These are phyloP conservation scores for Agonopterix alstromeriana DNA, from an alignment of 2,888 invertebrate species.

Conservation along the genomic window DNA sequence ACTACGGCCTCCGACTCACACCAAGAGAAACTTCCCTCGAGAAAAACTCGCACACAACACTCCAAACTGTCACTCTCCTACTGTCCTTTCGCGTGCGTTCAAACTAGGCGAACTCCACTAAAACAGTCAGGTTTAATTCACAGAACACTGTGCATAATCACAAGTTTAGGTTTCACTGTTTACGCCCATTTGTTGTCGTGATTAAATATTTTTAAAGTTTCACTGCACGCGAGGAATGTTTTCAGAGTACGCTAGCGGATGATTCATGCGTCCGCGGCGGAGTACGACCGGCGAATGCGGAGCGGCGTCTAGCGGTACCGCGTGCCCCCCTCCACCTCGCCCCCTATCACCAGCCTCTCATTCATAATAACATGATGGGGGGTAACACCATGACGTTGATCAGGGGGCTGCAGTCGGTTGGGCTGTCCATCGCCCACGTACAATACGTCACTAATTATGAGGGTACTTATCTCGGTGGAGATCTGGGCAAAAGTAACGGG, in stretches of 20 bases:
- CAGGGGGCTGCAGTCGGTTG: conserved; percentile 18
- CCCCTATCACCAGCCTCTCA: conserved; percentile 29
- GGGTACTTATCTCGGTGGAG: conserved; percentile 25
- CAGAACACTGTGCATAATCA: conserved; percentile 57
- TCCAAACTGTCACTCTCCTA: conserved; percentile 51
- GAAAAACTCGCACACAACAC: conserved; percentile 43
- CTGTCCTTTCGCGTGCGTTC: conserved; percentile 34
- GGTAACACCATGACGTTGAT: conserved; percentile 39
- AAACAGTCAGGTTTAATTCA: conserved; percentile 38
- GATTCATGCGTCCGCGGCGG: conserved; percentile 38
- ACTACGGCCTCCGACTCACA: conserved; percentile 52
- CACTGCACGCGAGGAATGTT: conserved; percentile 61
- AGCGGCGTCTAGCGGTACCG: conserved; percentile 20
- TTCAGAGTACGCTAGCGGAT: conserved; percentile 19
- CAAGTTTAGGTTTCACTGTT: conserved; percentile 66
- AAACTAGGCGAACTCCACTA: conserved; percentile 19
- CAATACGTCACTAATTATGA: conserved; percentile 40
- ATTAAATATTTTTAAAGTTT: conserved; percentile 57
- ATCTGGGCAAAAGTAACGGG: conserved; percentile 23
- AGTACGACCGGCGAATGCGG: conserved; percentile 59
- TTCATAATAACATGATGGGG: conserved; percentile 67
- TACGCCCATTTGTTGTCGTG: conserved; percentile 64
- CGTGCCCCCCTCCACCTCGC: conserved; percentile 24
- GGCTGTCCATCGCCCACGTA: conserved; percentile 23
- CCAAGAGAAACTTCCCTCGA: conserved; percentile 36